Conservation (phyloP, 1,140 invertebrate genomes). For the Aporrectodea caliginosa region DNA sequence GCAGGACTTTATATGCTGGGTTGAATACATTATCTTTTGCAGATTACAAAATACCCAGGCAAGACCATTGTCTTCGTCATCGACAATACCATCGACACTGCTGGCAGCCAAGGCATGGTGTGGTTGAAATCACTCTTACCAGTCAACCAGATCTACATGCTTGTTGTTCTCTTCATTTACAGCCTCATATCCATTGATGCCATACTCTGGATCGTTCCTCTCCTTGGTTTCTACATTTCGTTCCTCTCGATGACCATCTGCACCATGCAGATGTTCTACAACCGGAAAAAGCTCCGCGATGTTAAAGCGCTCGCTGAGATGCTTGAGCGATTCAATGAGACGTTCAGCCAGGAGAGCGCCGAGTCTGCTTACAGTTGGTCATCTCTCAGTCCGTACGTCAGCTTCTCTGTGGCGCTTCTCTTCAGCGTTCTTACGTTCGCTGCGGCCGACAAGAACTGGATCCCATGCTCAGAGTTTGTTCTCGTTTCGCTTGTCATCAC, state of each 20-base stretch:
- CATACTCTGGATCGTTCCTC: conserved; percentile 63
- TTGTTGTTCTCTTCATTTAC: conserved; percentile 65
- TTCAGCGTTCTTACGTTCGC: conserved; percentile 23
- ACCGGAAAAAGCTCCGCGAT: conserved; percentile 14
- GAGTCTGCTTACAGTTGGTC: conserved; percentile 28
- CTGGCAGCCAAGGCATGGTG: conserved; percentile 24
- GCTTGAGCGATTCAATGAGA: conserved; percentile 25
- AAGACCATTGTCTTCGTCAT: conserved; percentile 65
- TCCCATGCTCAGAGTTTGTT: conserved; percentile 27
- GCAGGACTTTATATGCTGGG: no score
- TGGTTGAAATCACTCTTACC: conserved; percentile 44
- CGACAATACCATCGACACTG: conserved; percentile 22
- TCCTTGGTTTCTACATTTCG: conserved; percentile 66
- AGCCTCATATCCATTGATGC: conserved; percentile 64
- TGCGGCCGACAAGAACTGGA: conserved; percentile 26
- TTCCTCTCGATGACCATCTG: conserved; percentile 68
- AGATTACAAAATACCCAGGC: conserved; percentile 67
- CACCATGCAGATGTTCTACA: conserved; percentile 66
- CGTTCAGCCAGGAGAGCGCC: conserved; percentile 22
- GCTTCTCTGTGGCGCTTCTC: conserved; percentile 23
- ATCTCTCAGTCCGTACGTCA: conserved; percentile 28
- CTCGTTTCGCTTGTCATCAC: conserved; percentile 11
- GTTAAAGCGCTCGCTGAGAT: conserved; percentile 27
- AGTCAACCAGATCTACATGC: conserved; percentile 57
- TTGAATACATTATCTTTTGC: no score